phyloP scores from a whole-genome alignment of 2,113 vertebrate species.

The Malurus elegans region DNA sequence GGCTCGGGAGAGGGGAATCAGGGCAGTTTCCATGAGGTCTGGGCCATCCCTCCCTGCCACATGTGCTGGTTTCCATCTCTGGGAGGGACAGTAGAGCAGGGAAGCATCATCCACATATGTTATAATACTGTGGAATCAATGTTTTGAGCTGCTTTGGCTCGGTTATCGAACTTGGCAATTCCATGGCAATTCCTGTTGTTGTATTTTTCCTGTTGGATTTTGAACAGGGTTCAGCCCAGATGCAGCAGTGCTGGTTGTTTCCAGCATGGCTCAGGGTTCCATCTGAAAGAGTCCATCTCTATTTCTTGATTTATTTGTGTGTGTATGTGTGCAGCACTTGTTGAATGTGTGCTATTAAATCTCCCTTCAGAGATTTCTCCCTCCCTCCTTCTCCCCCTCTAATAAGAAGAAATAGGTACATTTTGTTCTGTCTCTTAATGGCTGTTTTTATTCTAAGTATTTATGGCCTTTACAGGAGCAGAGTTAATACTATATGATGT shows the following conservation, averaged over 20 bases:
- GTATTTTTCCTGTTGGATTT: background rate
- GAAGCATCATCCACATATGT: background rate
- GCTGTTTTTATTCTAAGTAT: slow-evolving; percentile 47
- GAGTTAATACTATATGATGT: slow-evolving; percentile 68
- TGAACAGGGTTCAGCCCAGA: background rate
- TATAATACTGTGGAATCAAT: background rate
- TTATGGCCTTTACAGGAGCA: slow-evolving; percentile 56
- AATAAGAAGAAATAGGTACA: slow-evolving; percentile 52
- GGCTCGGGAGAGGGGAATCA: background rate
- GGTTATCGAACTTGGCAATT: background rate
- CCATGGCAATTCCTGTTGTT: background rate
- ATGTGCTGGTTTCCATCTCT: rapidly evolving
- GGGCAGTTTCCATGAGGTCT: background rate
- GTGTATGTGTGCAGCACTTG: background rate
- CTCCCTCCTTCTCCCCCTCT: background rate
- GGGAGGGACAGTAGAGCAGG: rapidly evolving
- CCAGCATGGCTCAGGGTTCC: background rate
- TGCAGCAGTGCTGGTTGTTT: background rate
- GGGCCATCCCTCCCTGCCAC: background rate
- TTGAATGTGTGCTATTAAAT: background rate
- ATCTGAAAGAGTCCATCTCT: background rate
- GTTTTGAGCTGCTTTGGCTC: background rate
- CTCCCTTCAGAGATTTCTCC: background rate
- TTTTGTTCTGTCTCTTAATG: slow-evolving; percentile 39
- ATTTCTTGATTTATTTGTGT: background rate